Evolutionary conservation across 2,888 invertebrate genomes (phyloP), one percentile per base, ranked within the genome.

Genomic region (Plagodis pulveraria): DNA sequence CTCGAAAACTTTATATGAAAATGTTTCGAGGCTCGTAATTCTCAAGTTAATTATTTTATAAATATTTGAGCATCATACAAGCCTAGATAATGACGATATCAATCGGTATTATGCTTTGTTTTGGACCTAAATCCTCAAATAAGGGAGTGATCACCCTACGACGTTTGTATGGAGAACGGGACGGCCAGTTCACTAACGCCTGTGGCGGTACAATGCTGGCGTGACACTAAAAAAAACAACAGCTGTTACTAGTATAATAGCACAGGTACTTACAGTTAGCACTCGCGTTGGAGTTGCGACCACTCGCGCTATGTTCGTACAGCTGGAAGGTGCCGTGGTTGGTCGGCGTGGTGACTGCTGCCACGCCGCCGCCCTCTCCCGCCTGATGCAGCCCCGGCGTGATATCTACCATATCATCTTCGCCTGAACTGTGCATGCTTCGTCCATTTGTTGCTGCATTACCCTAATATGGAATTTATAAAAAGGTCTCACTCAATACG

Each of bases 261-360:
- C 22, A 22, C 1, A 22, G 12, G 36, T 59, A 86, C 84, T 86
- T 61, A 91, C 91, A 91, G 59, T 76, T 85, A 10, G 83, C 76
- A 60, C 83, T 86, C 2, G 82, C 81, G 47, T 77, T 77, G 38
- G 86, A 83, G 60, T 78, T 80, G 35, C 87, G 76, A 6, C 80
- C 80, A 40, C 77, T 40, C 5, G 40, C 10, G 40, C 10, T 67
- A 67, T 89, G 87, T 56, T 91, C 91, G 74, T 89, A 90, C 1
- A 91, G 79, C 62, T 89, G 88, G 70, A 91, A 91, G 43, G 91
- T 91, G 47, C 91, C 91, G 79, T 91, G 91, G 73, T 73, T 87
- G 47, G 91, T 90, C 35, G 91, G 91, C 4, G 89, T 85, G 41
- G 80, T 76, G 60, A 63, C 58, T 38, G 66, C 60, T 55, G 62